Base-by-base conservation (phyloP, 2,888 invertebrate species). In the Pherbina coryleti region DNA sequence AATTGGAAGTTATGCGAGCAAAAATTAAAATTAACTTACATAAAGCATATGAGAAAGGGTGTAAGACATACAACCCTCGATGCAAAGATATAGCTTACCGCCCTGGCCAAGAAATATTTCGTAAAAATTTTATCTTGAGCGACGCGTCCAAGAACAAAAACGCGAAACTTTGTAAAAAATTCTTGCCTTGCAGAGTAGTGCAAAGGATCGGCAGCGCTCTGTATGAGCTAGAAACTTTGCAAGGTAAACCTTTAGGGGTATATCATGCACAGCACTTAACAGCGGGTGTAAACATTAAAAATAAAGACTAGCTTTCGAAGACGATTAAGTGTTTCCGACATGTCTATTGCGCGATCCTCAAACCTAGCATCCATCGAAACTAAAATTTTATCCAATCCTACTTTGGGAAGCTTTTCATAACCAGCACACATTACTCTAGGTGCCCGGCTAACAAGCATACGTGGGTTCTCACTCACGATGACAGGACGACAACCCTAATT, bases 51-150 rank as follows among this genome's bases (percentile, higher is more conserved):
- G 62, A 62, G 28, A 62, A 22, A 62, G 25, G 62, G 1, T 25
- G 22, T 28, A 62, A 25, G 22, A 62, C 25, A 14, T 62, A 25
- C 14, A 62, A 62, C 9, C 0, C 25, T 14, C 22, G 25, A 14
- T 25, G 25, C 25, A 17, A 53, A 7, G 22, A 55, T 7, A 28
- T 70, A 3, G 31, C 5, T n/a, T 37, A 53, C 19, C 3, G 5
- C n/a, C 60, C 72, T n/a, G 60, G 60, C 2, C 60, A 73, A 60
- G 60, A 60, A n/a, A 53, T 73, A 17, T 60, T 28, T 37, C 37
- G 57, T 2, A 9, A 53, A 4, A 73, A 44, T 25, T 73, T 73
- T 34, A 25, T 25, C 8, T 37, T 57, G 31, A 73, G 60, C 60
- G 60, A 73, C 31, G 22, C 53, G n/a, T n/a, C 31, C 7, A 73